Percentiles rank a stretch among this genome's conserved stretches.
These are phyloP conservation scores for Acronicta leporina DNA, from an alignment of 2,888 invertebrate genomes.

Conservation along the genomic window DNA sequence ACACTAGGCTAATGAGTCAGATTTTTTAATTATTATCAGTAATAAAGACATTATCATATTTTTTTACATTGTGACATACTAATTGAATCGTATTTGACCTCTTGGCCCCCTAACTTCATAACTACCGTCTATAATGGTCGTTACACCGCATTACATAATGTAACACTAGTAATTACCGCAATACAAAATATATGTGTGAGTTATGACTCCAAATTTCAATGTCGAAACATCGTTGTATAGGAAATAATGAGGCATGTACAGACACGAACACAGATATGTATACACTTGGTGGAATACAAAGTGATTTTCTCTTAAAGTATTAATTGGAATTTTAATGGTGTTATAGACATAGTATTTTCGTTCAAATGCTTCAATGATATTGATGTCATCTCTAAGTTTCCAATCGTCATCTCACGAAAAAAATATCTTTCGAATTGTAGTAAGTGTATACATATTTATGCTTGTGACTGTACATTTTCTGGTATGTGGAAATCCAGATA, in stretches of 20 bases:
- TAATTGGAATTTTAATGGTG: no score
- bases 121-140: slow-evolving; percentile 25
- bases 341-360: no score
- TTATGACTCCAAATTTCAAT: slow-evolving; percentile 5
- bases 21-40: not conserved
- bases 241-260: slow-evolving; percentile 2
- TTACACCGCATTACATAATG: slow-evolving; percentile 25
- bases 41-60: not conserved
- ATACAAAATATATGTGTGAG: not conserved
- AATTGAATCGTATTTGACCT: slow-evolving; percentile 22
- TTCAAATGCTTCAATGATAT: no score
- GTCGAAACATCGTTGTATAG: slow-evolving; percentile 28
- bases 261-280: no score
- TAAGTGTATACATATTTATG: no score
- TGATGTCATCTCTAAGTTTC: no score
- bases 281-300: no score
- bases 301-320: no score
- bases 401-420: no score
- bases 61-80: slow-evolving; percentile 30
- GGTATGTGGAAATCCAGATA: not conserved
- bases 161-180: slow-evolving; percentile 25
- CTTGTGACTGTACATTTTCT: not conserved
- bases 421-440: no score
- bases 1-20: no score
- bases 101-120: slow-evolving; percentile 34